A percentile compares a stretch with the other conserved stretches of the same genome.
Evolutionary conservation across 92 coral and sea anemone genomes (phyloP).

Genomic region (Desmophyllum pertusum): DNA sequence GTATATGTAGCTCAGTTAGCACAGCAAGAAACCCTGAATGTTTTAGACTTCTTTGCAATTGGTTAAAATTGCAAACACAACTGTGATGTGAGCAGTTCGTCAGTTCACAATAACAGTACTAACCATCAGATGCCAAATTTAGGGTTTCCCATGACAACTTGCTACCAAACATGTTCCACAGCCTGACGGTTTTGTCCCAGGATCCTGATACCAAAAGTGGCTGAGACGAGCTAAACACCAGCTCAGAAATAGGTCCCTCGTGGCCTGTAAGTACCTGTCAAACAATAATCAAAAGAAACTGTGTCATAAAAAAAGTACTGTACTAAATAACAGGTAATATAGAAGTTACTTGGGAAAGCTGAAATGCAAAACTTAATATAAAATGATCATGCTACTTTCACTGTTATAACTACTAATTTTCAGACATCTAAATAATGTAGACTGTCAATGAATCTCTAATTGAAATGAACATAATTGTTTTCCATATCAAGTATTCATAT

Average conservation of each 20-base stretch:
- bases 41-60: not conserved
- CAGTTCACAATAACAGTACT: constrained; percentile 2
- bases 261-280: constrained; percentile 91
- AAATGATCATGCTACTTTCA: no score
- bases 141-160: constrained; percentile 89
- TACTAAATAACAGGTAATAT: no score
- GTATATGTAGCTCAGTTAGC: not conserved
- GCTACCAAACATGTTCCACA: constrained; percentile 95
- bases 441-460: no score
- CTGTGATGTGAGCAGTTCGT: not conserved
- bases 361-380: no score
- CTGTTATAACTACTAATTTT: no score
- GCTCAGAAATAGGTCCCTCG: constrained; percentile 92
- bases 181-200: constrained; percentile 96
- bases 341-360: no score
- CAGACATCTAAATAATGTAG: no score
- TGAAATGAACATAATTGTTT: no score
- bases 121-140: constrained; percentile 89
- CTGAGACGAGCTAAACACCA: constrained; percentile 86
- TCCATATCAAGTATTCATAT: no score
- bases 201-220: constrained; percentile 94
- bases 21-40: not conserved
- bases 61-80: not conserved
- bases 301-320: no score
- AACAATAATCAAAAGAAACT: not conserved